Percentiles rank a stretch among this genome's conserved stretches.
phyloP scores from a whole-genome alignment of 2,888 invertebrate genomes.

The Ganaspis brasiliensis region DNA sequence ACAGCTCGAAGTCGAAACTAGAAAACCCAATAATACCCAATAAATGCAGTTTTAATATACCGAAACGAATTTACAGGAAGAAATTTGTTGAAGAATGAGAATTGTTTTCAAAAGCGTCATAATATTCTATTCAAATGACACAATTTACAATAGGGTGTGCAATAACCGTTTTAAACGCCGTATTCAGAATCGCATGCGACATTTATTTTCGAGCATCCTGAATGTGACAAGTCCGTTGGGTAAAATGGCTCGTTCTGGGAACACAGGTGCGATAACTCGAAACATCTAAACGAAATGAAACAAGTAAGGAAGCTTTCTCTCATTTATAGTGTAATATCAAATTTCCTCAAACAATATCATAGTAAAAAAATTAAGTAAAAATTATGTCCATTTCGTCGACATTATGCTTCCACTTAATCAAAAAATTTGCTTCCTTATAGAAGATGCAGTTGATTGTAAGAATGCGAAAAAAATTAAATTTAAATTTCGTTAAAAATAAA shows the following conservation, averaged over 20 bases:
- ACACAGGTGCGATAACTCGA: slow-evolving; percentile 19
- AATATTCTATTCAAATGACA: background rate
- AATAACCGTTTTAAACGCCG: slow-evolving; percentile 9
- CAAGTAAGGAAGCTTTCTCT: background rate
- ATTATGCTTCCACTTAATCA: no score
- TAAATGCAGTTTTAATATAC: background rate
- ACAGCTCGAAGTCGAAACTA: no score
- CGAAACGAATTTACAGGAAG: background rate
- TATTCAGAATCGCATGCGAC: slow-evolving; percentile 8
- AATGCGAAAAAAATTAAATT: no score
- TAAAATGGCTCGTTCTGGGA: slow-evolving; percentile 20
- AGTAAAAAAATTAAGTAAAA: no score
- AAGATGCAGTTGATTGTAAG: no score
- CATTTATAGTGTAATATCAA: background rate
- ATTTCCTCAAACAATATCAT: background rate
- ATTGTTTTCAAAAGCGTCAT: background rate
- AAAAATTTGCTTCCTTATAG: no score
- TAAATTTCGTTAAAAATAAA: no score
- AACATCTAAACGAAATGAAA: slow-evolving; percentile 31
- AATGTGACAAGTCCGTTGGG: slow-evolving; percentile 22
- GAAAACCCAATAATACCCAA: no score
- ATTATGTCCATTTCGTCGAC: no score
- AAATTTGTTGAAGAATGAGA: background rate
- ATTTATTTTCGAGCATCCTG: background rate
- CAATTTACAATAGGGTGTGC: background rate